Evolutionary conservation across 2,888 invertebrate genomes (phyloP).

Genomic region (Theristus sp.): DNA sequence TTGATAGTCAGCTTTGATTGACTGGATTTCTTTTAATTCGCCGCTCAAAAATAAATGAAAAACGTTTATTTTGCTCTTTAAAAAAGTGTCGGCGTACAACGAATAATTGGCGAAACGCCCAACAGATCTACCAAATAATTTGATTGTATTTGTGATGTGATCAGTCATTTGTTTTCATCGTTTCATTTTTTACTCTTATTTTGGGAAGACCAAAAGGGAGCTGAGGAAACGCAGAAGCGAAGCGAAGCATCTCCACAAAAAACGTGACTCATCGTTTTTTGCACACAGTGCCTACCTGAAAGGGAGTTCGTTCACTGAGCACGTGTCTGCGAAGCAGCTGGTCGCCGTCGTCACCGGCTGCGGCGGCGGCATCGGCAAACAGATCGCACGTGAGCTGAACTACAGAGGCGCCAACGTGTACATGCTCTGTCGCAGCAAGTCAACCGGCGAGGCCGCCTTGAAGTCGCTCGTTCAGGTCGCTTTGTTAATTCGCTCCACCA

Average conservation of each 20-base stretch:
- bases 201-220: background rate
- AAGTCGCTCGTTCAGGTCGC: conserved; percentile 13
- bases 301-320: conserved; percentile 22
- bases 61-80: no score
- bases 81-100: no score
- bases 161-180: background rate
- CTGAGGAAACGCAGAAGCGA: no score
- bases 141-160: no score
- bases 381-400: conserved; percentile 7
- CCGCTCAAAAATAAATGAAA: no score
- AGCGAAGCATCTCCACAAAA: no score
- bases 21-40: no score
- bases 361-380: conserved; percentile 58
- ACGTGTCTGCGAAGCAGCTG: conserved; percentile 44
- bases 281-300: conserved; percentile 20
- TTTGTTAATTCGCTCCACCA: background rate
- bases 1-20: no score
- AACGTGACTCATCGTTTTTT: no score
- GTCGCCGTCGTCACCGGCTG: conserved; percentile 72
- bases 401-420: conserved; percentile 15
- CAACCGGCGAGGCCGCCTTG: conserved; percentile 16
- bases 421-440: conserved; percentile 20
- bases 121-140: no score
- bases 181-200: background rate
- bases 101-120: no score